Percentiles rank a stretch among this genome's conserved stretches.
Conservation (phyloP, 2,888 invertebrate genomes). For the Capitulum mitella region DNA sequence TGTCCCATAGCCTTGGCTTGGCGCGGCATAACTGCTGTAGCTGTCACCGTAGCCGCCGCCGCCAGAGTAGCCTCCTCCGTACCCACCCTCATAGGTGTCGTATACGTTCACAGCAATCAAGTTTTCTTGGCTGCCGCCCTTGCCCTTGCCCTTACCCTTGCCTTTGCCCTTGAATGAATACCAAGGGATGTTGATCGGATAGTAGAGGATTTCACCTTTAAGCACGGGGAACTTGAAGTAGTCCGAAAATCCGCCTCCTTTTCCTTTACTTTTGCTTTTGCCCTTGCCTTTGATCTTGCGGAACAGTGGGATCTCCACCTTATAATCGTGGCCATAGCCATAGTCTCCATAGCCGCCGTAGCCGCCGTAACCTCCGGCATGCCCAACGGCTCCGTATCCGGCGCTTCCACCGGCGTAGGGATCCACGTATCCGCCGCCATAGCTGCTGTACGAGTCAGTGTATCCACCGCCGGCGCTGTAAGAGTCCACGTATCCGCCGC, state of each 20-base stretch:
- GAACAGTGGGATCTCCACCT: not conserved
- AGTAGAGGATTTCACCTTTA: not conserved
- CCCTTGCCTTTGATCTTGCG: not conserved
- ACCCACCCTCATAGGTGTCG: not conserved
- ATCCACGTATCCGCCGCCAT: not conserved
- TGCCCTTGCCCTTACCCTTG: not conserved
- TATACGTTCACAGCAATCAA: not conserved
- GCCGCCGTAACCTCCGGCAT: not conserved
- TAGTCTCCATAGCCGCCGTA: not conserved
- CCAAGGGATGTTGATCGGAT: not conserved
- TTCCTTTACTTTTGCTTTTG: not conserved
- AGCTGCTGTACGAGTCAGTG: not conserved
- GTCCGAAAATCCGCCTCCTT: not conserved
- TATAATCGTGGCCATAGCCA: not conserved
- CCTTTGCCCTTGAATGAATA: not conserved
- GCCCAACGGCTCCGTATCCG: no score
- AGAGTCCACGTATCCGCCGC: not conserved
- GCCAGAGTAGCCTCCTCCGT: not conserved
- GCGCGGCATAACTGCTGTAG: no score
- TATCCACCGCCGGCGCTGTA: not conserved
- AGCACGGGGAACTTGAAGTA: slow-evolving; percentile 1
- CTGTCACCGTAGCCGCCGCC: no score
- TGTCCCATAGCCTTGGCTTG: no score
- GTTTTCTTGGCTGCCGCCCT: not conserved
- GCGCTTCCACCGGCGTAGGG: not conserved